Conservation (phyloP, 1,140 invertebrate species). For the Reticulitermes speratus region DNA sequence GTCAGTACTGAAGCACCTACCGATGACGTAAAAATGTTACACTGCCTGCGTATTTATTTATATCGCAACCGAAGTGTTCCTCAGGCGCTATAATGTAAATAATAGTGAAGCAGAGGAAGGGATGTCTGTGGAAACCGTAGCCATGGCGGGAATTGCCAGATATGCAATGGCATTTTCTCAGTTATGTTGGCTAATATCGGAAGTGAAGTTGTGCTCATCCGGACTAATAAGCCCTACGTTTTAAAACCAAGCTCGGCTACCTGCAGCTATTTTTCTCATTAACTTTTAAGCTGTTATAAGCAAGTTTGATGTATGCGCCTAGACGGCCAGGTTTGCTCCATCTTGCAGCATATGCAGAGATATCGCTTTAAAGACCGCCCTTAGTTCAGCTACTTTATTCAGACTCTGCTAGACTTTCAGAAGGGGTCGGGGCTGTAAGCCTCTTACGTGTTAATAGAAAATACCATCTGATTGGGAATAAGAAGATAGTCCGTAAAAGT, state of each 20-base stretch:
- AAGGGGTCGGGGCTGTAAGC: neutral
- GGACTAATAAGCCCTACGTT: too few species aligned
- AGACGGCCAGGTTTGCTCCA: neutral
- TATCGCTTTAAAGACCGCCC: neutral
- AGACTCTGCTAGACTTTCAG: neutral
- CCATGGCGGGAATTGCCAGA: too few species aligned
- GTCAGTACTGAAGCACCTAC: too few species aligned
- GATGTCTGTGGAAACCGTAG: too few species aligned
- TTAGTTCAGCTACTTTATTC: neutral
- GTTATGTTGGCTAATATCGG: too few species aligned
- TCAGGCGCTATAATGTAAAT: too few species aligned
- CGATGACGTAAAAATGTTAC: too few species aligned
- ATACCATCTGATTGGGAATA: slow-evolving; percentile 1
- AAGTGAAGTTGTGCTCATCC: neutral
- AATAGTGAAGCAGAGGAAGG: too few species aligned
- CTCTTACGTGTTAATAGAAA: neutral
- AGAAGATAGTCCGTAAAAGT: neutral
- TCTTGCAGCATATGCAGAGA: neutral
- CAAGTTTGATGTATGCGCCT: neutral
- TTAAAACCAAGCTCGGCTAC: too few species aligned
- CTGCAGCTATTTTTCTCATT: neutral
- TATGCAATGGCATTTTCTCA: too few species aligned
- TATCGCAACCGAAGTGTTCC: too few species aligned
- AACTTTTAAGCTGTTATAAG: neutral
- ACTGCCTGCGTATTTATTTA: too few species aligned